A percentile compares a stretch with the other conserved stretches of the same genome.
Conservation (phyloP, 1,140 invertebrate genomes). For the Bombus fervidus region DNA sequence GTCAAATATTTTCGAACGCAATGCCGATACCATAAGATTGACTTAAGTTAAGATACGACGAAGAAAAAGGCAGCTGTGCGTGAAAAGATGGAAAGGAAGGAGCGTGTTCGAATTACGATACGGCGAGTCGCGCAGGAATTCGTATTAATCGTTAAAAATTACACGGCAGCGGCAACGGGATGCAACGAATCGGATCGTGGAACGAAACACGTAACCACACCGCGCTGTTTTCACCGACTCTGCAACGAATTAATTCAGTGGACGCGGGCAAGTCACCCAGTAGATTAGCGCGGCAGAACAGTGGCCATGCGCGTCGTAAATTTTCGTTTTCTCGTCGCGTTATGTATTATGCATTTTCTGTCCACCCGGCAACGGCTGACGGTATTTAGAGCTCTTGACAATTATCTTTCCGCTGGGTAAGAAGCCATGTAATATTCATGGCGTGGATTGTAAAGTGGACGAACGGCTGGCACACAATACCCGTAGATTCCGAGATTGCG, state of each 20-base stretch:
- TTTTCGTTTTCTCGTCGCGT: conserved; percentile 76
- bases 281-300: conserved; percentile 54
- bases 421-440: conserved; percentile 82
- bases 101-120: background rate
- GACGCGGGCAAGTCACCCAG: conserved; percentile 24
- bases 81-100: too few relatives aligned
- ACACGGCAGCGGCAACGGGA: conserved; percentile 3
- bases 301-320: conserved; percentile 71
- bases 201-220: background rate
- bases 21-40: too few relatives aligned
- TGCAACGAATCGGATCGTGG: conserved; percentile 27
- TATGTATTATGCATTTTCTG: conserved; percentile 80
- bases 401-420: conserved; percentile 82
- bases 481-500: conserved; percentile 81
- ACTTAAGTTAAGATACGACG: background rate
- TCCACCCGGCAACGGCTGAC: conserved; percentile 73
- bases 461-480: conserved; percentile 75
- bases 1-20: too few relatives aligned
- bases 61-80: background rate
- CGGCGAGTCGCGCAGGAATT: conserved; percentile 9
- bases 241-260: conserved; percentile 50
- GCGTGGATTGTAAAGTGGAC: conserved; percentile 75
- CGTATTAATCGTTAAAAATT: conserved; percentile 24
- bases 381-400: conserved; percentile 82
- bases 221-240: background rate